phyloP scores from a whole-genome alignment of 2,888 invertebrate genomes.

The Diarsia dahlii region DNA sequence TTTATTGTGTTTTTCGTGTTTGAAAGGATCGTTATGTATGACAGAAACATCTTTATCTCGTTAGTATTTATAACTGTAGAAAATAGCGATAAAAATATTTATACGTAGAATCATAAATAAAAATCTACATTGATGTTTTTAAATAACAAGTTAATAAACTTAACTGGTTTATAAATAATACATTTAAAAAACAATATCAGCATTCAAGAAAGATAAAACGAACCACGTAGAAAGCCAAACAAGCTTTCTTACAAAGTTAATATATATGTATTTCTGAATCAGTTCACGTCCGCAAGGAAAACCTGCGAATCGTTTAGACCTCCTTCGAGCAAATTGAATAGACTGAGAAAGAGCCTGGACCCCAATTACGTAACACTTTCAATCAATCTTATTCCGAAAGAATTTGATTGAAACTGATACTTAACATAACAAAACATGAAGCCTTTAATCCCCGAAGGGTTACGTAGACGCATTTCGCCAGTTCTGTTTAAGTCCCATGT shows the following conservation, averaged over 20 bases:
- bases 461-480: no score
- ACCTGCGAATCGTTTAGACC: slow-evolving; percentile 12
- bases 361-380: neutral
- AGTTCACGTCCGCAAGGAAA: slow-evolving; percentile 21
- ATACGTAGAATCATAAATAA: slow-evolving; percentile 7
- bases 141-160: slow-evolving; percentile 3
- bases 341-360: neutral
- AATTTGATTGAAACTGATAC: neutral
- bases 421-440: neutral
- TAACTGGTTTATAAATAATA: neutral
- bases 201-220: neutral
- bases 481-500: no score
- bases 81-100: neutral
- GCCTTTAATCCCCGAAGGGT: no score
- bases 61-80: slow-evolving; percentile 4
- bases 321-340: slow-evolving; percentile 13
- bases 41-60: neutral
- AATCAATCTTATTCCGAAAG: slow-evolving; percentile 4
- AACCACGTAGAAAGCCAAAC: neutral
- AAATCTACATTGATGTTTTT: neutral
- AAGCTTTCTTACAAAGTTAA: neutral
- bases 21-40: neutral
- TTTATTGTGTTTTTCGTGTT: neutral
- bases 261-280: neutral
- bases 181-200: neutral